A percentile compares a stretch with the other conserved stretches of the same genome.
Evolutionary conservation across 53 echinoderm and acorn worm genomes (phyloP).

Genomic region (Paelopatides confundens): DNA sequence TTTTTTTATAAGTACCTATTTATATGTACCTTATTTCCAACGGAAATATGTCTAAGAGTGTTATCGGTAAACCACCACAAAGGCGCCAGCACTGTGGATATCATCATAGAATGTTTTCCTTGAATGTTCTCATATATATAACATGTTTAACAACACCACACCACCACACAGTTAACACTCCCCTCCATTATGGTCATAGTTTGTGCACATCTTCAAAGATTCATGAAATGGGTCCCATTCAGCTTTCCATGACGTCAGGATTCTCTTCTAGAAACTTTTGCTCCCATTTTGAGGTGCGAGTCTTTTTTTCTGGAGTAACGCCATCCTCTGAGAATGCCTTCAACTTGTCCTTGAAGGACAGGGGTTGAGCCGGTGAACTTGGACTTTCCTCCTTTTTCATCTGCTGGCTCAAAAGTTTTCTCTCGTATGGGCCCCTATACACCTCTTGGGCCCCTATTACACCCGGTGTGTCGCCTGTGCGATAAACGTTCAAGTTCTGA

Average conservation of each 20-base stretch:
- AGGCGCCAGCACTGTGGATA: no score
- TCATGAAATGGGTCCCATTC: no score
- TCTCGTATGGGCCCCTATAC: slow-evolving; percentile 88
- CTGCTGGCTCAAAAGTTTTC: slow-evolving; percentile 62
- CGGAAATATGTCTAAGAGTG: no score
- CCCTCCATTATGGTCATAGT: no score
- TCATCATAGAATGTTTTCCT: no score
- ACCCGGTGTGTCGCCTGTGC: slow-evolving; percentile 84
- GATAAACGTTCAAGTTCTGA: slow-evolving; percentile 68
- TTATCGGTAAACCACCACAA: no score
- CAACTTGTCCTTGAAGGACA: slow-evolving; percentile 95
- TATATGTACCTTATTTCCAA: no score
- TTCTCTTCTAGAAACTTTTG: slow-evolving; percentile 91
- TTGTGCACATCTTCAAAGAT: no score
- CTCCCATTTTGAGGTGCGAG: slow-evolving; percentile 89
- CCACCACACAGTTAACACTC: no score
- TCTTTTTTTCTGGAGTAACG: slow-evolving; percentile 67
- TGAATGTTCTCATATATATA: no score
- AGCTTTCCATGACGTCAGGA: slow-evolving; percentile 53
- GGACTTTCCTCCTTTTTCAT: slow-evolving; percentile 45
- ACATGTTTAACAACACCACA: no score
- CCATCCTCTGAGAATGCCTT: slow-evolving; percentile 88
- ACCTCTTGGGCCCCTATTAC: slow-evolving; percentile 98
- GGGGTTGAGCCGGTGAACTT: slow-evolving; percentile 36
- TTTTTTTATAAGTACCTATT: no score